Evolutionary conservation across 1,140 invertebrate species (phyloP), one percentile per base, ranked within the genome.

Genomic region (Macrosteles quadrilineatus): DNA sequence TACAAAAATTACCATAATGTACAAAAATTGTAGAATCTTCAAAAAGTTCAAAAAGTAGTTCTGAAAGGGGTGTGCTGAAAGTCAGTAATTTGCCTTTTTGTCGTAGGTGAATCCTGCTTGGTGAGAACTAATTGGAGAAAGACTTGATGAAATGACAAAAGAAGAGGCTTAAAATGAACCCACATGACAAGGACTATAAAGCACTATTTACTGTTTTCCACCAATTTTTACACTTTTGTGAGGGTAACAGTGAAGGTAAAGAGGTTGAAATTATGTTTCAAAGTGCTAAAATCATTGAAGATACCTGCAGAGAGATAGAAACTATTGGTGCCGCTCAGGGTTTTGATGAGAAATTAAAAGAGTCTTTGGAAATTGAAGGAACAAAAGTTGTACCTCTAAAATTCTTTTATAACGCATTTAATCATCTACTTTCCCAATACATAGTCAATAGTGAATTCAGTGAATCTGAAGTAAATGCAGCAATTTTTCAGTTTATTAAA

Each of bases 151-250:
- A 23, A n/a, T 4, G n/a, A 23, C 6, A 50, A 19, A 50, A n/a
- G 47, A 50, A 50, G 21, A 50, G 21, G n/a, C 6, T 23, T 50
- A 3, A 3, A n/a, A 50, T n/a, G 21, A 50, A n/a, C 17, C n/a
- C 21, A 50, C 3, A 59, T 59, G 55, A 23, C 21, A 59, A 19
- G 4, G 47, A 27, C 25, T 11, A 21, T 27, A 59, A 29, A 66
- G 45, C 31, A 14, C 23, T 66, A 17, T 66, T 97, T 59, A 27
- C 88, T 94, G 92, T 92, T 77, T 74, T 62, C 45, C 30, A 70
- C 40, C 11, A 63, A 6, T 4, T 64, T 67, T 25, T 53, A 23
- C 36, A 65, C 36, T 50, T 68, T 50, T 68, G 79, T 73, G 80
- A 83, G 71, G 77, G 77, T 73, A 72, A 78, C 2, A 73, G 76